Conservation (phyloP, 2,888 invertebrate genomes). For the Polydrusus pterygomalis region DNA sequence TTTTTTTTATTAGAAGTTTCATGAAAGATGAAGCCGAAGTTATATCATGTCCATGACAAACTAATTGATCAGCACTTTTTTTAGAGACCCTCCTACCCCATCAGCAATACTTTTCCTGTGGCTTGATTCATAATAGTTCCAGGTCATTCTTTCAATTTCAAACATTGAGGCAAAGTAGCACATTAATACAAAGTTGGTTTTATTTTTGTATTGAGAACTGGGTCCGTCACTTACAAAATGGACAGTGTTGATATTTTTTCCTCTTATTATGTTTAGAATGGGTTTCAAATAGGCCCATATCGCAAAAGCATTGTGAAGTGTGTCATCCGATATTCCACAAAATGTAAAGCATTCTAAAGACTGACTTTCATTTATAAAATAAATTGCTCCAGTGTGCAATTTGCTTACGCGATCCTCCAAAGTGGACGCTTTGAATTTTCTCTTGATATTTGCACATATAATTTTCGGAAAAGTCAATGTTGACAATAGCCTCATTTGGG, state of each 20-base stretch:
- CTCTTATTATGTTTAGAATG: neutral
- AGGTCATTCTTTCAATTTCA: neutral
- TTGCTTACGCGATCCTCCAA: neutral
- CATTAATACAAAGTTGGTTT: neutral
- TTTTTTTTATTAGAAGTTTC: neutral
- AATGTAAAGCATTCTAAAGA: neutral
- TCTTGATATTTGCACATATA: neutral
- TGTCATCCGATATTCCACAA: slow-evolving; percentile 1
- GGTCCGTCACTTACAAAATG: neutral
- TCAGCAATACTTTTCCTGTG: neutral
- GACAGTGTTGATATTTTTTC: neutral
- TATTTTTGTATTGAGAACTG: neutral
- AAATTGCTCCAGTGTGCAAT: neutral
- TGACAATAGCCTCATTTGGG: neutral
- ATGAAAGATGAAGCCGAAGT: neutral
- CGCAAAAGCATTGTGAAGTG: slow-evolving; percentile 1
- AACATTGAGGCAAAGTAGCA: neutral
- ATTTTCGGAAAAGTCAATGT: slow-evolving; percentile 7
- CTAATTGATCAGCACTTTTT: slow-evolving; percentile 4
- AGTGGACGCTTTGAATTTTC: too few species aligned
- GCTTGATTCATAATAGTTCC: slow-evolving; percentile 1
- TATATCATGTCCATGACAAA: slow-evolving; percentile 1
- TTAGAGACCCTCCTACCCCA: neutral
- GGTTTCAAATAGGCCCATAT: neutral
- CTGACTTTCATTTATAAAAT: neutral